Percentiles rank a stretch among this genome's conserved stretches.
These are phyloP conservation scores for Asteroscopus sphinx DNA, from an alignment of 2,888 invertebrate genomes.

Conservation along the genomic window DNA sequence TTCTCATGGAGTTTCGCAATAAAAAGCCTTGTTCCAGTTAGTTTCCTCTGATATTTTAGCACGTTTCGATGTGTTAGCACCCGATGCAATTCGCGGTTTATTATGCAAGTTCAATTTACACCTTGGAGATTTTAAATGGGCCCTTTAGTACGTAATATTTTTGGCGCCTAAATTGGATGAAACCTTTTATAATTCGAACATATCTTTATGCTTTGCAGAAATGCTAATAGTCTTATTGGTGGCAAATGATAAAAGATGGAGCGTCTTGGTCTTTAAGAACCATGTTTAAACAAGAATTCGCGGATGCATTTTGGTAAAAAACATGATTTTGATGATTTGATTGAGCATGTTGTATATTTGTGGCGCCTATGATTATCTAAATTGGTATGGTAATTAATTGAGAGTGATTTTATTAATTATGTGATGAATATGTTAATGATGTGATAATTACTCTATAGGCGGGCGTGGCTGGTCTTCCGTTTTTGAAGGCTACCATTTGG, in stretches of 20 bases:
- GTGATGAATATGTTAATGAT: constrained; percentile 31
- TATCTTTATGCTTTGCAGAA: constrained; percentile 10
- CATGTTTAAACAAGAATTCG: constrained; percentile 8
- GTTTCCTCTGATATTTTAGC: constrained; percentile 76
- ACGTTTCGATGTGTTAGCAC: constrained; percentile 75
- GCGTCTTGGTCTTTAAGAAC: constrained; percentile 12
- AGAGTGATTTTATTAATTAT: constrained; percentile 20
- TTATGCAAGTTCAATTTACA: constrained; percentile 73
- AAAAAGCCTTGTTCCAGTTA: constrained; percentile 83
- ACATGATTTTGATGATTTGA: not conserved
- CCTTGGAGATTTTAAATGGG: constrained; percentile 39
- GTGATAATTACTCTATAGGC: constrained; percentile 30
- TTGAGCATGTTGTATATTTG: not conserved
- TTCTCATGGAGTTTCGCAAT: constrained; percentile 82
- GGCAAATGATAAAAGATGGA: constrained; percentile 4
- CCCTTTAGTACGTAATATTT: constrained; percentile 35
- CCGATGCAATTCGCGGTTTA: constrained; percentile 55
- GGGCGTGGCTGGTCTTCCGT: constrained; percentile 35
- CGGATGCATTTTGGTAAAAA: constrained; percentile 7
- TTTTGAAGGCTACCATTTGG: constrained; percentile 17
- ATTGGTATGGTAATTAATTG: constrained; percentile 36
- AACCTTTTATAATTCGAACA: constrained; percentile 13
- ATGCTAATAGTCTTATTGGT: constrained; percentile 7
- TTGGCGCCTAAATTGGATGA: constrained; percentile 7
- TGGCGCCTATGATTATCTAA: constrained; percentile 17